These are phyloP conservation scores for Drosophila bocki DNA, from an alignment of 1,140 invertebrate species.

Conservation along the genomic window DNA sequence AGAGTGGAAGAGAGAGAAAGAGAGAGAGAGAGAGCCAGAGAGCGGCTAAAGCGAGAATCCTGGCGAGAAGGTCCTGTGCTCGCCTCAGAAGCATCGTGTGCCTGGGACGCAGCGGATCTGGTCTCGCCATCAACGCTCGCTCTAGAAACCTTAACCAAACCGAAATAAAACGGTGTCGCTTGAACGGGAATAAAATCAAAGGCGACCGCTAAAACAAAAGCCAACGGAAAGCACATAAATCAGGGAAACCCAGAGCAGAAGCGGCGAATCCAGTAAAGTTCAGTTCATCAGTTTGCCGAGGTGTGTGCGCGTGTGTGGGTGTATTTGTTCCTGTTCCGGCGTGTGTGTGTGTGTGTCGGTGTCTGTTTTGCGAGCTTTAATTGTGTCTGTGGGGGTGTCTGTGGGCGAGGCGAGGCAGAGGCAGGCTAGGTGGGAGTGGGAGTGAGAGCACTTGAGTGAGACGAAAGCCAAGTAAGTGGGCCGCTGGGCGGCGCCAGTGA, in stretches of 20 bases:
- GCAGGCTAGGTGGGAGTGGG: conserved; percentile 15
- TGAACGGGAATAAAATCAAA: conserved; percentile 16
- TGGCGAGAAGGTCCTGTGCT: conserved; percentile 51
- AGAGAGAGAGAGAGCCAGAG: neutral
- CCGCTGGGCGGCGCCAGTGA: conserved; percentile 60
- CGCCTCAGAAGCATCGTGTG: conserved; percentile 76
- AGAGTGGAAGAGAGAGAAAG: conserved; percentile 6
- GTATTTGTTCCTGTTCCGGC: conserved; percentile 18
- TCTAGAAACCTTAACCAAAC: conserved; percentile 22
- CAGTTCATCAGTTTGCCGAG: conserved; percentile 31
- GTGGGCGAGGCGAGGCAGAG: neutral
- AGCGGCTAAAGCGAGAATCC: conserved; percentile 40
- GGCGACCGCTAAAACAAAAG: conserved; percentile 36
- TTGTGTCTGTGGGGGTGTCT: conserved; percentile 16
- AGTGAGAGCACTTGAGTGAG: conserved; percentile 5
- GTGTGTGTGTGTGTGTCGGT: conserved; percentile 19
- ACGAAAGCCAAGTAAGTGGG: conserved; percentile 32
- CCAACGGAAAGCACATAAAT: conserved; percentile 14
- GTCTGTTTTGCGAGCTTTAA: conserved; percentile 13
- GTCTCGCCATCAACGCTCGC: conserved; percentile 32
- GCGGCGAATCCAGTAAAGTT: conserved; percentile 21
- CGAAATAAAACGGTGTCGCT: conserved; percentile 32
- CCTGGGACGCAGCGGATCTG: conserved; percentile 74
- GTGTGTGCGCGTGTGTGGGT: conserved; percentile 53
- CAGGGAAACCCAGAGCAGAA: conserved; percentile 3